Evolutionary conservation across 2,797 vertebrate species (phyloP).

Genomic region (Anolis apletophallus): DNA sequence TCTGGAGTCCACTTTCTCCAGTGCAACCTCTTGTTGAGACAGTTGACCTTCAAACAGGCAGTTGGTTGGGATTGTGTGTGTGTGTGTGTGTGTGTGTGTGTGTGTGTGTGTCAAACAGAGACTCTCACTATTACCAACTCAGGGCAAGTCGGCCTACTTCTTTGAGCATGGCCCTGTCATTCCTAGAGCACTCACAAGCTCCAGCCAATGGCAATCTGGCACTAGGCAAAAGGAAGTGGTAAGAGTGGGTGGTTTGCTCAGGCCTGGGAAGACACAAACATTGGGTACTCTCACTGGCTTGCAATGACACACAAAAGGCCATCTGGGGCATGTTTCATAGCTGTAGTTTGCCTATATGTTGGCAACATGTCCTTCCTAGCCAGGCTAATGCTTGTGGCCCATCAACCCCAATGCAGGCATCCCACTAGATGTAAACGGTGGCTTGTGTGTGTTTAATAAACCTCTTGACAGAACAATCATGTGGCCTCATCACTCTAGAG

Average conservation of each 20-base stretch:
- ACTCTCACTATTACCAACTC: conserved; percentile 24
- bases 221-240: conserved; percentile 35
- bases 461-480: background rate
- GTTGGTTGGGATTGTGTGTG: background rate
- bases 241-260: conserved; percentile 20
- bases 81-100: background rate
- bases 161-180: conserved; percentile 29
- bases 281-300: background rate
- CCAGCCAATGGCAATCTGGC: conserved; percentile 8
- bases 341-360: background rate
- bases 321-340: background rate
- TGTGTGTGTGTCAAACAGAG: conserved; percentile 9
- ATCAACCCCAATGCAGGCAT: background rate
- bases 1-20: background rate
- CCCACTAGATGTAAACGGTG: background rate
- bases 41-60: background rate
- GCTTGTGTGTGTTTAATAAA: background rate
- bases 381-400: background rate
- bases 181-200: conserved; percentile 14
- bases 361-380: background rate
- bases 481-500: too few species aligned
- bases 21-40: background rate
- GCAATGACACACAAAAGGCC: conserved; percentile 16
- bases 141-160: background rate
- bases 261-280: conserved; percentile 4